phyloP scores from a whole-genome alignment of 2,888 invertebrate species.

The Maniola hyperantus region DNA sequence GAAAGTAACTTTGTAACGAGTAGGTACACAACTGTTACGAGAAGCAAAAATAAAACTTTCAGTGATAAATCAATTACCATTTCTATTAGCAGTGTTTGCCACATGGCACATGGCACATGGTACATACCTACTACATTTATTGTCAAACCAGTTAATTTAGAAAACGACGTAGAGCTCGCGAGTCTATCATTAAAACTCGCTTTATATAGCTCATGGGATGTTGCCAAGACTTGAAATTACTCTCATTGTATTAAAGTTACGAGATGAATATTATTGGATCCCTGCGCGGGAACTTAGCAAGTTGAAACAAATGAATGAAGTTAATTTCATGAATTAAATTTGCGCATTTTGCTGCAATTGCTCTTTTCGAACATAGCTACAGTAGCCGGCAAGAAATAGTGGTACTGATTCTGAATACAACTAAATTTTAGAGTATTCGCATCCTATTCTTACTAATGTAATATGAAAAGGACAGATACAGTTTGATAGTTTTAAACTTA shows the following conservation, averaged over 20 bases:
- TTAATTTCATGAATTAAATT: background rate
- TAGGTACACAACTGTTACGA: background rate
- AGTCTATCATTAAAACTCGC: slow-evolving; percentile 30
- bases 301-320: background rate
- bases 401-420: too few species aligned
- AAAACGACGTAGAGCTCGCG: slow-evolving; percentile 17
- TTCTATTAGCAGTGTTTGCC: background rate
- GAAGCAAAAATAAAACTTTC: background rate
- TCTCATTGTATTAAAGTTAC: slow-evolving; percentile 31
- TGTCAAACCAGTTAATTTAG: slow-evolving; percentile 10
- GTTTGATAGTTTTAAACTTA: too few species aligned
- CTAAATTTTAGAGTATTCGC: too few species aligned
- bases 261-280: slow-evolving; percentile 24
- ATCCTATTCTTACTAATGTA: too few species aligned
- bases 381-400: too few species aligned
- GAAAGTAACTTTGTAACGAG: background rate
- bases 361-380: too few species aligned
- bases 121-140: slow-evolving; percentile 1
- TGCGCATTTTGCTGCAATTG: background rate
- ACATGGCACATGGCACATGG: background rate
- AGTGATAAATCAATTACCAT: slow-evolving; percentile 12
- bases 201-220: slow-evolving; percentile 32
- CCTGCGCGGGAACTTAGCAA: slow-evolving; percentile 12
- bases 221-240: slow-evolving; percentile 36
- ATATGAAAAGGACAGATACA: too few species aligned